Evolutionary conservation across 2,888 invertebrate genomes (phyloP).

Genomic region (Conomelus anceps): DNA sequence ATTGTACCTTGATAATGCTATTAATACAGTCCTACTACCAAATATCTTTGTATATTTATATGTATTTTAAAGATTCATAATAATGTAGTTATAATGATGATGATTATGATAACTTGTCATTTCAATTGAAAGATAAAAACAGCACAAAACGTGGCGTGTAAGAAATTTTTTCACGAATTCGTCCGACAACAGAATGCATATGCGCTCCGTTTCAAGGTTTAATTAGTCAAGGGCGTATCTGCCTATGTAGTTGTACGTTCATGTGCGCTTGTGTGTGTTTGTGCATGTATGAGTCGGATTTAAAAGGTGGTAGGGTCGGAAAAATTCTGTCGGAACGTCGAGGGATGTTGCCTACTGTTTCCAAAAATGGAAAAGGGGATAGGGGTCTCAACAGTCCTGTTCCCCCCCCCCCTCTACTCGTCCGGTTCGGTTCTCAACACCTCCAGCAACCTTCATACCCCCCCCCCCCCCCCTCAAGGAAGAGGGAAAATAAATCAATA

Average conservation of each 20-base stretch:
- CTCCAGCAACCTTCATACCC: neutral
- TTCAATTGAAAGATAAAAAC: neutral
- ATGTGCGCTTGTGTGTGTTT: neutral
- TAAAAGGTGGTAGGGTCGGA: neutral
- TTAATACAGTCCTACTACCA: too few relatives aligned
- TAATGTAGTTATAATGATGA: too few relatives aligned
- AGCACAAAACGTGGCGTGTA: neutral
- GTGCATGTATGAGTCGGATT: neutral
- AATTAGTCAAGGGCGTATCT: neutral
- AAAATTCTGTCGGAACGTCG: neutral
- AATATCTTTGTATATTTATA: too few relatives aligned
- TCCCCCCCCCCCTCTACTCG: neutral
- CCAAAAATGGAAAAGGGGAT: neutral
- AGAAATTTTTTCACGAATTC: neutral
- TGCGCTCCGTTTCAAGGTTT: neutral
- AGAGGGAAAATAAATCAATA: conserved; percentile 4
- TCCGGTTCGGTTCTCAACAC: too few relatives aligned
- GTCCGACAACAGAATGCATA: neutral
- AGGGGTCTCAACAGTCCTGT: neutral
- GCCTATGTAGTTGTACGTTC: neutral
- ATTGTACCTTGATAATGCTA: neutral
- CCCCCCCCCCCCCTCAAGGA: neutral
- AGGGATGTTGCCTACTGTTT: neutral
- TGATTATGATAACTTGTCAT: too few relatives aligned
- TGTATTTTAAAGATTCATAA: too few relatives aligned